phyloP scores from a whole-genome alignment of 2,113 vertebrate genomes.

The Etheostoma spectabile region DNA sequence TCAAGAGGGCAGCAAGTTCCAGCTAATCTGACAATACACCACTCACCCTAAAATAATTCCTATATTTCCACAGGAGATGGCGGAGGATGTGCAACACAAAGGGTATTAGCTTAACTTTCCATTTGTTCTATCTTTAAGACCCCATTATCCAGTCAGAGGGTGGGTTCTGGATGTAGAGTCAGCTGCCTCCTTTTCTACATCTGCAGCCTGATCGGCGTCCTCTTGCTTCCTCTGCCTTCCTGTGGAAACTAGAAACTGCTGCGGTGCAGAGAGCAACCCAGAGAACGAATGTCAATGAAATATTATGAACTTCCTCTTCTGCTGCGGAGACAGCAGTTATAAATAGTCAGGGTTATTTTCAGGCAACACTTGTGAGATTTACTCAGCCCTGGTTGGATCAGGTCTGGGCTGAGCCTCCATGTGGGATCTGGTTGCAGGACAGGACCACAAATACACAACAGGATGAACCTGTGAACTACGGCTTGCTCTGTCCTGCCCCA shows the following conservation, averaged over 20 bases:
- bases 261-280: constrained; percentile 14
- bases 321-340: constrained; percentile 70
- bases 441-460: constrained; percentile 35
- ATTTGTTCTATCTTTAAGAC: neutral
- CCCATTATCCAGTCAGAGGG: constrained; percentile 1
- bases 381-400: constrained; percentile 51
- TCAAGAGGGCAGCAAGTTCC: constrained; percentile 74
- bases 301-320: constrained; percentile 72
- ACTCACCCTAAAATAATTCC: constrained; percentile 10
- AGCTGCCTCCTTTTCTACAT: constrained; percentile 7
- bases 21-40: constrained; percentile 31
- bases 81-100: constrained; percentile 21
- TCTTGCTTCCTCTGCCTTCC: constrained; percentile 63
- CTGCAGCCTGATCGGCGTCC: constrained; percentile 58
- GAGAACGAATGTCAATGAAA: constrained; percentile 75
- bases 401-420: constrained; percentile 37
- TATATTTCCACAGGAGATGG: constrained; percentile 39
- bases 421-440: constrained; percentile 59
- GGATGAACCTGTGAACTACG: constrained; percentile 34
- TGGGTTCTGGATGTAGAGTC: neutral
- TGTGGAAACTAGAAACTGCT: constrained; percentile 74
- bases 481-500: neutral
- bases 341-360: constrained; percentile 75
- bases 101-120: constrained; percentile 17
- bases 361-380: constrained; percentile 68